Evolutionary conservation across 2,888 invertebrate species (phyloP), one percentile per base, ranked within the genome.

Genomic region (Cataglyphis altisquamis): DNA sequence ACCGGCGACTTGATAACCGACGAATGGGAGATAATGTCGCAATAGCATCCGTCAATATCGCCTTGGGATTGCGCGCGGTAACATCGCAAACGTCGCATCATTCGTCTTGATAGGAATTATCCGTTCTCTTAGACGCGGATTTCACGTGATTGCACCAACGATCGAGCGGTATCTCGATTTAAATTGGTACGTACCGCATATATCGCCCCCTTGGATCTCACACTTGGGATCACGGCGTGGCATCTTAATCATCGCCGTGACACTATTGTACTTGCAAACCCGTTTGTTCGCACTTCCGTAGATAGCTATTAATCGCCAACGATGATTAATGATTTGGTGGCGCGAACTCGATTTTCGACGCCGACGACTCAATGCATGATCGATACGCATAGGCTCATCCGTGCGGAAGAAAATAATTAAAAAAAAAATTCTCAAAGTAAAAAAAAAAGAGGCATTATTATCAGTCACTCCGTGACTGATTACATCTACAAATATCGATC

Each of bases 241-340:
- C 83, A 78, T 89, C 89, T 89, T 88, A 88, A 89, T 89, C 89
- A 89, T 81, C 68, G 72, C 73, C 86, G 57, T 82, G 87, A 85
- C 89, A 87, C 75, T 87, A 86, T 89, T 88, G 82, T 85, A 82
- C 84, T 86, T 88, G 66, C 82, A 70, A 60, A 72, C 72, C 82
- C 73, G 62, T 67, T 88, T 84, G 87, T 85, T 84, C 90, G 84
- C 82, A 88, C 87, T 89, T 89, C 89, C 88, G 90, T 82, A 68
- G 90, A 87, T 86, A 80, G 82, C 86, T 82, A 86, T 88, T 89
- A 88, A 88, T 88, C 84, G 87, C 29, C 78, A 66, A 45, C 68
- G 77, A 83, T 90, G 90, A 90, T 90, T 90, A 88, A 90, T 87
- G 90, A 82, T 66, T 45, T 10, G 63, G 63, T 73, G 86, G 62